A percentile compares a stretch with the other conserved stretches of the same genome.
These are phyloP conservation scores for Drosophila asahinai DNA, from an alignment of 1,140 invertebrate genomes.

Conservation along the genomic window DNA sequence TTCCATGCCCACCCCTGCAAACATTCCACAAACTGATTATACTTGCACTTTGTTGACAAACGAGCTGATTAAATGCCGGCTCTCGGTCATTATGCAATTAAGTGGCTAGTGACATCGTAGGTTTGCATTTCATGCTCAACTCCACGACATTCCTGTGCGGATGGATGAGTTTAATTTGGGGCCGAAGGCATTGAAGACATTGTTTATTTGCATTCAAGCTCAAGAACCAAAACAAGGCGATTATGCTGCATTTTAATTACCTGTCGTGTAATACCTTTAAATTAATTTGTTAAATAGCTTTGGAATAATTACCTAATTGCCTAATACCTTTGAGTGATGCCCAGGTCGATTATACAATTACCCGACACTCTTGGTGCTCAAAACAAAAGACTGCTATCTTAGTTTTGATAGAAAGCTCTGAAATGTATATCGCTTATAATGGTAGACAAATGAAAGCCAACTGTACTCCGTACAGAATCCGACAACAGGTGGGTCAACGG, in stretches of 20 bases:
- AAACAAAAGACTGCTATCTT: background rate
- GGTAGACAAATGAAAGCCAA: background rate
- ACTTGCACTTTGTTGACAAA: conserved; percentile 82
- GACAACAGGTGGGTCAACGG: conserved; percentile 9
- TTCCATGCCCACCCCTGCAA: background rate
- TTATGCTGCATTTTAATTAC: conserved; percentile 20
- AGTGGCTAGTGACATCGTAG: conserved; percentile 57
- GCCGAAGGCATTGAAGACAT: conserved; percentile 9
- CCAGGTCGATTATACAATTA: background rate
- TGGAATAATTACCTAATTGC: background rate
- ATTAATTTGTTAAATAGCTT: background rate
- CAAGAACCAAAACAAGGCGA: conserved; percentile 3
- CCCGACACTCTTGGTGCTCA: background rate
- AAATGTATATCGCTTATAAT: background rate
- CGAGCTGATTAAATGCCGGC: conserved; percentile 79
- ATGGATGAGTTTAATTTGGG: conserved; percentile 6
- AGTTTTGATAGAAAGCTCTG: background rate
- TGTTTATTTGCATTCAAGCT: conserved; percentile 55
- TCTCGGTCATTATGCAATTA: conserved; percentile 81
- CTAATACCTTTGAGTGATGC: background rate
- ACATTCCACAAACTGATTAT: conserved; percentile 71
- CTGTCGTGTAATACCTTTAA: background rate
- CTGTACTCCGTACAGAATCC: background rate
- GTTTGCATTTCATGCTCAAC: conserved; percentile 43
- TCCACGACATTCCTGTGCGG: conserved; percentile 7